phyloP scores from a whole-genome alignment of 35 echinoderm and acorn worm genomes.

The Eucidaris tribuloides region DNA sequence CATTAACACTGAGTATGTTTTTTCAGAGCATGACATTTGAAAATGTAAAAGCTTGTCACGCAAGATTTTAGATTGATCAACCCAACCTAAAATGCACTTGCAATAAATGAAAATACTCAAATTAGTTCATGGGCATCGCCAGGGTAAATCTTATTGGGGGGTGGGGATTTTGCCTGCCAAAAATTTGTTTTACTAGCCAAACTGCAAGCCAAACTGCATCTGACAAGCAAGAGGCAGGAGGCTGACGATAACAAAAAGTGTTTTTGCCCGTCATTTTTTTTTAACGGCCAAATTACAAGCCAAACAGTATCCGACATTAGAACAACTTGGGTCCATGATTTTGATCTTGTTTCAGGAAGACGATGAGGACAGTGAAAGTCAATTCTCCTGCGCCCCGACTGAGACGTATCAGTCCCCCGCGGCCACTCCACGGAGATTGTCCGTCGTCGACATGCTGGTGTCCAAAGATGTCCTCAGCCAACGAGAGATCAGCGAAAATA shows the following conservation, averaged over 20 bases:
- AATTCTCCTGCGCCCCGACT: constrained; percentile 80
- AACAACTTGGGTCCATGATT: constrained; percentile 10
- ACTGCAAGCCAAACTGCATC: neutral
- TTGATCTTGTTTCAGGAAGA: constrained; percentile 31
- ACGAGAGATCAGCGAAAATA: constrained; percentile 51
- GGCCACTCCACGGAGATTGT: constrained; percentile 64
- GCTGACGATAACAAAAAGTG: neutral
- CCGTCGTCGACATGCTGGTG: constrained; percentile 62
- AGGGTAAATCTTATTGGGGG: neutral
- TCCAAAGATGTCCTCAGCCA: constrained; percentile 38
- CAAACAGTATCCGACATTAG: neutral
- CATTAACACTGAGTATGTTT: too few relatives aligned
- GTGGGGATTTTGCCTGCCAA: neutral
- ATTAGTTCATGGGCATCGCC: too few relatives aligned
- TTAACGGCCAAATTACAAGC: neutral
- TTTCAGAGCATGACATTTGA: too few relatives aligned
- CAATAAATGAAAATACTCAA: too few relatives aligned
- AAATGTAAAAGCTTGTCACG: too few relatives aligned
- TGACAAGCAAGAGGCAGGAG: neutral
- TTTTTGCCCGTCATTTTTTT: neutral
- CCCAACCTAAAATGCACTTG: too few relatives aligned
- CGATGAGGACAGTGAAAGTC: constrained; percentile 69
- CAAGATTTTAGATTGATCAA: too few relatives aligned
- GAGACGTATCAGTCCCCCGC: constrained; percentile 68
- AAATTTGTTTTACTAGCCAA: neutral